Conservation (phyloP, 2,888 invertebrate genomes). For the Colletes collaris region DNA sequence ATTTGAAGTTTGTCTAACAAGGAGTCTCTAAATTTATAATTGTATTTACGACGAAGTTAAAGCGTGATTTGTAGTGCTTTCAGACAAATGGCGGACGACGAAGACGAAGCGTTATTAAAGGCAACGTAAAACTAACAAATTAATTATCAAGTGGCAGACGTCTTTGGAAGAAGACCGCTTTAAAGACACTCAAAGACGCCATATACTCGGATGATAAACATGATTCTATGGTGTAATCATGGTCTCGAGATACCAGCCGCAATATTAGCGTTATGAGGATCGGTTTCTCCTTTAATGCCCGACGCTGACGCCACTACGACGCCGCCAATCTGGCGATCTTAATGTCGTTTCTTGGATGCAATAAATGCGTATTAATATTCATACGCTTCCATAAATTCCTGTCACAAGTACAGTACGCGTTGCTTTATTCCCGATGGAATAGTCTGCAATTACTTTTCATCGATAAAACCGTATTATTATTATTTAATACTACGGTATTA, state of each 20-base stretch:
- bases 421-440: background rate
- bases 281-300: slow-evolving; percentile 58
- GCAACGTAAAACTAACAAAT: slow-evolving; percentile 35
- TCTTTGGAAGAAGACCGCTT: background rate
- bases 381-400: slow-evolving; percentile 25
- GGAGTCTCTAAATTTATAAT: no score
- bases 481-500: background rate
- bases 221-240: slow-evolving; percentile 41
- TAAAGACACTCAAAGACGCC: slow-evolving; percentile 21
- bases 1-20: no score
- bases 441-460: slow-evolving; percentile 3
- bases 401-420: background rate
- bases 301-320: slow-evolving; percentile 32
- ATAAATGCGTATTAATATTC: slow-evolving; percentile 56
- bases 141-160: slow-evolving; percentile 16
- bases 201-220: slow-evolving; percentile 42
- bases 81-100: no score
- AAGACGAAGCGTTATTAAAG: background rate
- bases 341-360: slow-evolving; percentile 47
- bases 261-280: slow-evolving; percentile 61
- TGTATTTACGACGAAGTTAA: no score
- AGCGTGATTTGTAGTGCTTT: no score
- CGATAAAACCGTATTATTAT: slow-evolving; percentile 4
- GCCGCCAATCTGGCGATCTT: slow-evolving; percentile 41
- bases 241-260: slow-evolving; percentile 32